These are phyloP conservation scores for Julus scanicus DNA, from an alignment of 2,888 invertebrate genomes.

Conservation along the genomic window DNA sequence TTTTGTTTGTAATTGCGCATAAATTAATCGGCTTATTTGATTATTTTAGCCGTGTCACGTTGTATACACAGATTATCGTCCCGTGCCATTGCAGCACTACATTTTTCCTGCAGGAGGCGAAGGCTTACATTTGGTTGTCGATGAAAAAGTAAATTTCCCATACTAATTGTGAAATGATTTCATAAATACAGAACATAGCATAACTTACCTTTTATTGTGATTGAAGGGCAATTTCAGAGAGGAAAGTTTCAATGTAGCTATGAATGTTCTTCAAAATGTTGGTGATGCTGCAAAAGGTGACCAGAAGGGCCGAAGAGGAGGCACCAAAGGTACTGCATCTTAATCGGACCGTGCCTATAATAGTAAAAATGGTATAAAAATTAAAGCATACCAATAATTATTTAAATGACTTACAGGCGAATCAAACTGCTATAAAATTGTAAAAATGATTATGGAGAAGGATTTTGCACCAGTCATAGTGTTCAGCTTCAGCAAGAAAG, in stretches of 20 bases:
- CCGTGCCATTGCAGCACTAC: conserved; percentile 98
- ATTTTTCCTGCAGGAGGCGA: conserved; percentile 97
- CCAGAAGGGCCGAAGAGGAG: conserved; percentile 78
- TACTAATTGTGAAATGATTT: neutral
- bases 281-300: conserved; percentile 89
- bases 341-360: neutral
- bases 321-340: conserved; percentile 72
- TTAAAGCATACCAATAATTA: neutral
- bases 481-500: conserved; percentile 99
- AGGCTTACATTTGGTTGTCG: conserved; percentile 92
- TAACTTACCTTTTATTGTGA: neutral
- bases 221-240: conserved; percentile 89
- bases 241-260: conserved; percentile 97
- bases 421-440: conserved; percentile 94
- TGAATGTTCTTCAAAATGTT: conserved; percentile 84
- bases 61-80: conserved; percentile 97
- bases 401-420: conserved; percentile 63
- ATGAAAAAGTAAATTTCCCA: conserved; percentile 75
- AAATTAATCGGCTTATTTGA: neutral
- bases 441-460: conserved; percentile 98
- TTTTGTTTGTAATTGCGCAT: neutral
- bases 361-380: conserved; percentile 10
- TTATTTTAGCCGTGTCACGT: conserved; percentile 92
- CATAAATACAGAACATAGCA: neutral
- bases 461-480: conserved; percentile 98